These are phyloP conservation scores for Carassius gibelio DNA, from an alignment of 2,113 vertebrate genomes.

Conservation along the genomic window DNA sequence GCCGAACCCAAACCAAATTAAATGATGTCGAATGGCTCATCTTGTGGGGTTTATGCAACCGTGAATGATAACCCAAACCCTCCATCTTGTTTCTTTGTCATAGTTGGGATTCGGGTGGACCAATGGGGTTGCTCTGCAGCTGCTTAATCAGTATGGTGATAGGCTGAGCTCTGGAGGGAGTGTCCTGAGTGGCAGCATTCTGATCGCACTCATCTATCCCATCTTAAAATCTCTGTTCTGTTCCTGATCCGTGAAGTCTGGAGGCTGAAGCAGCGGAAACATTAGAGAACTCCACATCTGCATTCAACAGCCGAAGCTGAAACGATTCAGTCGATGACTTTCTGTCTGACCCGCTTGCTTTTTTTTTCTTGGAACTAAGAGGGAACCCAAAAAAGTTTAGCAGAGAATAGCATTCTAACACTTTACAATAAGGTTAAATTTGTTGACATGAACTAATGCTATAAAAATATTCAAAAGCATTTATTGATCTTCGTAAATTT, in stretches of 20 bases:
- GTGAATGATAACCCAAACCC: not conserved
- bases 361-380: not conserved
- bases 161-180: constrained; percentile 61
- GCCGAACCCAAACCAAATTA: not conserved
- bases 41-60: not conserved
- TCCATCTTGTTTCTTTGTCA: not conserved
- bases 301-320: not conserved
- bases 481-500: too few species aligned
- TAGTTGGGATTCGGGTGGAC: constrained; percentile 87
- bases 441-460: not conserved
- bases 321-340: not conserved
- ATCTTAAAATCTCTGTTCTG: constrained; percentile 27
- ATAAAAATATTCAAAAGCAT: too few species aligned
- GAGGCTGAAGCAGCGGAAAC: not conserved
- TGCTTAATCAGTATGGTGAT: constrained; percentile 76
- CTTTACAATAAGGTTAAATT: not conserved
- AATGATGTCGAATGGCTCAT: not conserved
- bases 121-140: constrained; percentile 77
- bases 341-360: not conserved
- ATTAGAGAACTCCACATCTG: not conserved
- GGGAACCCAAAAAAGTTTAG: not conserved
- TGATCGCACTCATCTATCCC: constrained; percentile 51
- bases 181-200: constrained; percentile 40
- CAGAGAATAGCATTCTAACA: not conserved
- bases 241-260: not conserved